Base-by-base conservation (phyloP, 1,140 invertebrate genomes). In the Apis laboriosa region DNA sequence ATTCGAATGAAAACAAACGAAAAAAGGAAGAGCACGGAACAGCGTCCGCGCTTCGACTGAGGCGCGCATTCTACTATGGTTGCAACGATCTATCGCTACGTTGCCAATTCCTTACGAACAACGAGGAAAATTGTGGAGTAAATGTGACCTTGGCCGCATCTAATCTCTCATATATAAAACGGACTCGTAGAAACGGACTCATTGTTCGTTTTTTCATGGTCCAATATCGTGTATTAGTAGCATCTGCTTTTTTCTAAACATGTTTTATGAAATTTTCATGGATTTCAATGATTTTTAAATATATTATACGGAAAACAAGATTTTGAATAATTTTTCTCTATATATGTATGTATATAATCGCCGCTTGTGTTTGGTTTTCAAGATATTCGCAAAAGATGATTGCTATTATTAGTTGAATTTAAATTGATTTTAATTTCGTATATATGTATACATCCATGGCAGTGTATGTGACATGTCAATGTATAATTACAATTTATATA, bases 71-170 rank as follows among this genome's bases (percentile, higher is more conserved):
- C 63, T 51, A 34, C 11, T n/a, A 34, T 53, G 24, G 73, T 19
- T 34, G 73, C n/a, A 15, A 77, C 43, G 73, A 76, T 76, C 55
- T 76, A 82, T 82, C 73, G 80, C 80, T 82, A 55, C 73, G 80
- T 82, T 82, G 80, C 80, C 80, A 64, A 82, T 82, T 77, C 64
- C 64, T 82, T 55, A 49, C 63, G 43, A 76, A 82, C 63, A 49
- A 68, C 13, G 55, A 77, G 80, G 64, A 82, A 82, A 82, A 82
- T 82, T 63, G 73, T 60, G 19, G 73, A 77, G 73, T 68, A 77
- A 60, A 82, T 9, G 55, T 64, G 73, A 64, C 73, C 80, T 82
- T 82, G 80, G 64, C 34, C 19, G 19, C 17, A 72, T 51, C 11
- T 77, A 60, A 77, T 67, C 43, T 43, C 43, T 5, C 24, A 13